Evolutionary conservation across 2,888 invertebrate species (phyloP).

Genomic region (Sminthurides aquaticus): DNA sequence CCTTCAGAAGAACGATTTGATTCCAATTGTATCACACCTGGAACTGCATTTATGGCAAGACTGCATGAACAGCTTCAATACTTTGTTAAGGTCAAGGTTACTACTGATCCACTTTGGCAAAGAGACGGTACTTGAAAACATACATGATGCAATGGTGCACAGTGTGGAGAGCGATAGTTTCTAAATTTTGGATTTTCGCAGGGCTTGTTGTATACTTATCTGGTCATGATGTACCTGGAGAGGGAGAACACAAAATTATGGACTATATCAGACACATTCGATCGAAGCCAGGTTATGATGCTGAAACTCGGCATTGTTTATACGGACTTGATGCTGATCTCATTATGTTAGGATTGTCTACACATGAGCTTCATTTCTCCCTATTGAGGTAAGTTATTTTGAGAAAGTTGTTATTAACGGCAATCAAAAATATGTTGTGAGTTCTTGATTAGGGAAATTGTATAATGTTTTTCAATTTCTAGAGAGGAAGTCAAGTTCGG

Average conservation of each 20-base stretch:
- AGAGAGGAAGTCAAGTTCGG: constrained; percentile 42
- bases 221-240: constrained; percentile 66
- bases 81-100: constrained; percentile 59
- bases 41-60: constrained; percentile 85
- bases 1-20: constrained; percentile 80
- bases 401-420: not conserved
- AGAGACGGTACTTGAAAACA: constrained; percentile 75
- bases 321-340: constrained; percentile 97
- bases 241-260: constrained; percentile 98
- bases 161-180: not conserved
- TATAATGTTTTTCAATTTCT: constrained; percentile 1
- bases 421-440: not conserved
- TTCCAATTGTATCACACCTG: constrained; percentile 96
- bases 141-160: not conserved
- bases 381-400: constrained; percentile 66
- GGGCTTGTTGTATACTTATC: constrained; percentile 32
- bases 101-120: constrained; percentile 81
- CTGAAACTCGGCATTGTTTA: constrained; percentile 88
- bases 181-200: constrained; percentile 3
- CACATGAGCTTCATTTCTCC: constrained; percentile 92
- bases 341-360: constrained; percentile 90
- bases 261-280: constrained; percentile 84
- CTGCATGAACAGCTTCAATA: constrained; percentile 77
- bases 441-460: not conserved
- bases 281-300: constrained; percentile 73